These are phyloP conservation scores for Chlamydotis undulata DNA, from an alignment of 2,113 vertebrate genomes.

Conservation along the genomic window DNA sequence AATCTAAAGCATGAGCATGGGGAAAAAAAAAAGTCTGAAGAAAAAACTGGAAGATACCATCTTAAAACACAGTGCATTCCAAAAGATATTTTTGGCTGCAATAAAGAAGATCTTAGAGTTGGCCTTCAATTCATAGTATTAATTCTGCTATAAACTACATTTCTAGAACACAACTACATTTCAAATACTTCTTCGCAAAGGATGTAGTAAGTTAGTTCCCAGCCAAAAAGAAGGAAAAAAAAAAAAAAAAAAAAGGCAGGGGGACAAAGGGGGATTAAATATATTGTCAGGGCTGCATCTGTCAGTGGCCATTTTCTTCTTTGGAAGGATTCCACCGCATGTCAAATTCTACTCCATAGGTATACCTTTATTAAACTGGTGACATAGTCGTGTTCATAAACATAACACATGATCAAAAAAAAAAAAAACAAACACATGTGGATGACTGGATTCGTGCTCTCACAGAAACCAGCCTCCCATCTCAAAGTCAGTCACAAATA, in stretches of 20 bases:
- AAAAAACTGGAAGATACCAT: background rate
- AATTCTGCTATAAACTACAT: background rate
- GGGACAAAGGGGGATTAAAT: background rate
- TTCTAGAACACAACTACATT: background rate
- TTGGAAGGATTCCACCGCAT: background rate
- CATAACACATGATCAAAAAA: background rate
- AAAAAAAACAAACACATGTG: background rate
- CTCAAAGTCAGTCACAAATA: background rate
- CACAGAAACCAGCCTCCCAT: background rate
- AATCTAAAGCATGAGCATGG: background rate
- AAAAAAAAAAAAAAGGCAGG: background rate
- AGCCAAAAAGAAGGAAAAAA: background rate
- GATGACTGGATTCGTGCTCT: background rate
- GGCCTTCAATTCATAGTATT: background rate
- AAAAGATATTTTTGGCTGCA: background rate
- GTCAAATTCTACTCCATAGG: background rate
- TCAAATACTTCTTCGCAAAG: background rate
- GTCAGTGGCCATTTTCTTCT: background rate
- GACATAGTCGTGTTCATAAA: background rate
- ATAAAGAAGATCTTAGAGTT: background rate
- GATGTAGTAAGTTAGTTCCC: accelerated
- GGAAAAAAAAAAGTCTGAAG: background rate
- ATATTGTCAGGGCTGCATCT: background rate
- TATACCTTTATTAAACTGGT: background rate
- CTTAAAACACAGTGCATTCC: background rate